Evolutionary conservation across 1,140 invertebrate genomes (phyloP).

Genomic region (Trypoxylus dichotomus): DNA sequence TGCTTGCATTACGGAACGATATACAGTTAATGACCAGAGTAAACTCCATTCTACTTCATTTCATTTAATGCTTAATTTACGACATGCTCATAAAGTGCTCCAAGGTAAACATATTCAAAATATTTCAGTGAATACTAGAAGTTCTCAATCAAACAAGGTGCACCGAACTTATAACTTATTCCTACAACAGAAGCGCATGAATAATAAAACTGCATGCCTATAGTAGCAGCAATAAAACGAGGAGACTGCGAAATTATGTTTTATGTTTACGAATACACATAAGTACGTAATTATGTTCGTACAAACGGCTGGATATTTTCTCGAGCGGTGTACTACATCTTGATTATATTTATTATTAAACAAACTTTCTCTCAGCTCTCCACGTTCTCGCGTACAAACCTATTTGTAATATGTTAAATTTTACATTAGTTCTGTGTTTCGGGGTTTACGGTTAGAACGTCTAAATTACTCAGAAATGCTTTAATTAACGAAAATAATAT

Average conservation of each 20-base stretch:
- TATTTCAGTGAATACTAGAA: too few species aligned
- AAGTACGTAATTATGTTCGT: not conserved
- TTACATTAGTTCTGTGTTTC: not conserved
- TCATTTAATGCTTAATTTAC: too few species aligned
- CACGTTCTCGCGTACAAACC: not conserved
- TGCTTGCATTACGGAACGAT: too few species aligned
- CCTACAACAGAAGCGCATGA: not conserved
- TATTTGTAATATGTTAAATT: not conserved
- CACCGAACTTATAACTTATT: not conserved
- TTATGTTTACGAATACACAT: not conserved
- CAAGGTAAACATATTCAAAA: too few species aligned
- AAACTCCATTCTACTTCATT: too few species aligned
- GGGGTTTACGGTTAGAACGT: not conserved
- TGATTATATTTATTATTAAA: slow-evolving; percentile 22
- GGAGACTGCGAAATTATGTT: not conserved
- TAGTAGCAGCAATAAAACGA: not conserved
- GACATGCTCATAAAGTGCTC: too few species aligned
- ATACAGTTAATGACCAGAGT: too few species aligned
- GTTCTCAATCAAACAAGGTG: too few species aligned
- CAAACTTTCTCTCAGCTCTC: not conserved
- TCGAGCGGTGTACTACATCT: not conserved
- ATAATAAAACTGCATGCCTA: not conserved
- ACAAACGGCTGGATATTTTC: not conserved
- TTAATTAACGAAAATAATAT: not conserved
- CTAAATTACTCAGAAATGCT: not conserved